phyloP scores from a whole-genome alignment of 2,888 invertebrate genomes.

The Drosophila tripunctata region DNA sequence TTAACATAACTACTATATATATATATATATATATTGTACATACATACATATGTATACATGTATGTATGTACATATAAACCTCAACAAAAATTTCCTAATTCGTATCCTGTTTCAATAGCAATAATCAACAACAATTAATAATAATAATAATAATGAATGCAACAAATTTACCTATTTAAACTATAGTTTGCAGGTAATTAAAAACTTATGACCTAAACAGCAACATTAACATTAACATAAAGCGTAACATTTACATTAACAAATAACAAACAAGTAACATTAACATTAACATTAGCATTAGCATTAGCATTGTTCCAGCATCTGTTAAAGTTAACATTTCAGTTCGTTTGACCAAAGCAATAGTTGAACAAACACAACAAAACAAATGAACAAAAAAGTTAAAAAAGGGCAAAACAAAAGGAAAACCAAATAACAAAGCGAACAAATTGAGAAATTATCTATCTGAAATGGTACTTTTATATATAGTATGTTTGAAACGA shows the following conservation, averaged over 20 bases:
- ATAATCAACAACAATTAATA: constrained; percentile 23
- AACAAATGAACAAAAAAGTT: not conserved
- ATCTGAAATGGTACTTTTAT: constrained; percentile 58
- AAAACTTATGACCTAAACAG: constrained; percentile 34
- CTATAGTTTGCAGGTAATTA: constrained; percentile 58
- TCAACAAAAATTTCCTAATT: constrained; percentile 36
- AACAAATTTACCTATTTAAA: constrained; percentile 61
- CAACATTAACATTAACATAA: constrained; percentile 23
- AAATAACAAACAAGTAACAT: not conserved
- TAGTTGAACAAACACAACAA: constrained; percentile 9
- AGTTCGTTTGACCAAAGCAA: constrained; percentile 46
- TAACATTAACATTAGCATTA: constrained; percentile 13
- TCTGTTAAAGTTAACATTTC: constrained; percentile 45
- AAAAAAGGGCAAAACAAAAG: not conserved
- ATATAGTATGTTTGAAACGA: constrained; percentile 40
- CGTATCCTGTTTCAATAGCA: constrained; percentile 49
- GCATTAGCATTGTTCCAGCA: constrained; percentile 36
- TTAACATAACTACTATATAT: not conserved
- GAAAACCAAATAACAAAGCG: not conserved
- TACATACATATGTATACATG: not conserved
- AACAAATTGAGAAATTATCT: constrained; percentile 15
- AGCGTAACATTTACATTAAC: constrained; percentile 16
- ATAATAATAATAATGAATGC: constrained; percentile 25
- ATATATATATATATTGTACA: constrained; percentile 1
- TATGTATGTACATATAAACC: not conserved